Percentiles rank a stretch among this genome's conserved stretches.
Evolutionary conservation across 2,888 invertebrate species (phyloP).

Genomic region (Drosophila differens): DNA sequence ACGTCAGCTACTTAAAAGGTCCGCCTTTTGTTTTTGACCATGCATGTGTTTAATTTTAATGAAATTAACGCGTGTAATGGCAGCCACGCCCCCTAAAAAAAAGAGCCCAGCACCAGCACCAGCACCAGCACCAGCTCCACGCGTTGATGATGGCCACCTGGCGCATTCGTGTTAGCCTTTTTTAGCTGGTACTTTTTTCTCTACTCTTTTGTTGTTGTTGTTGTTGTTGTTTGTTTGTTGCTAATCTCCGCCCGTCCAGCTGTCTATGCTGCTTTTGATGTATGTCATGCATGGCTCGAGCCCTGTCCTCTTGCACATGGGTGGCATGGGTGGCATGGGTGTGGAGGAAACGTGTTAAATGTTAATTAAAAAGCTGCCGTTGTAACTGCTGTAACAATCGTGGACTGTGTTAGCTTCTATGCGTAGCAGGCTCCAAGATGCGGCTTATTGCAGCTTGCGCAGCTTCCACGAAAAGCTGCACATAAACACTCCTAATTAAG

Average conservation of each 20-base stretch:
- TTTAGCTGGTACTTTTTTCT: conserved; percentile 1
- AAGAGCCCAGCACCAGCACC: background rate
- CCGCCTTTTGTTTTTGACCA: conserved; percentile 76
- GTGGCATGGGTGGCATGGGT: conserved; percentile 10
- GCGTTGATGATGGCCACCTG: conserved; percentile 22
- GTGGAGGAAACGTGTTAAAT: conserved; percentile 67
- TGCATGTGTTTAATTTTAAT: conserved; percentile 84
- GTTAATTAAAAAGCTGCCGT: conserved; percentile 74
- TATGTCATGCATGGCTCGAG: conserved; percentile 68
- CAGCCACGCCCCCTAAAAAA: conserved; percentile 56
- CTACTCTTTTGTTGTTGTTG: conserved; percentile 4
- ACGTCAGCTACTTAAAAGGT: conserved; percentile 62
- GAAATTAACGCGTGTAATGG: conserved; percentile 82
- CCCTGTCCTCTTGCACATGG: conserved; percentile 10
- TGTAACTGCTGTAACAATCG: conserved; percentile 43
- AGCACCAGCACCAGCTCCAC: background rate
- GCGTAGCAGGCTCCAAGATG: conserved; percentile 46
- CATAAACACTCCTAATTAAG: conserved; percentile 79
- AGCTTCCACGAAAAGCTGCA: conserved; percentile 41
- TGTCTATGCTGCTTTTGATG: conserved; percentile 69
- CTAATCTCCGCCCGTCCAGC: conserved; percentile 46
- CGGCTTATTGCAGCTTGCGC: conserved; percentile 66
- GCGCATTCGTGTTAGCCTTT: conserved; percentile 34
- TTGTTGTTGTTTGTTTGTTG: conserved; percentile 18
- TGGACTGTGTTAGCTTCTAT: conserved; percentile 14